Conservation (phyloP, 2,797 vertebrate genomes). For the Acrocephalus scirpaceus region DNA sequence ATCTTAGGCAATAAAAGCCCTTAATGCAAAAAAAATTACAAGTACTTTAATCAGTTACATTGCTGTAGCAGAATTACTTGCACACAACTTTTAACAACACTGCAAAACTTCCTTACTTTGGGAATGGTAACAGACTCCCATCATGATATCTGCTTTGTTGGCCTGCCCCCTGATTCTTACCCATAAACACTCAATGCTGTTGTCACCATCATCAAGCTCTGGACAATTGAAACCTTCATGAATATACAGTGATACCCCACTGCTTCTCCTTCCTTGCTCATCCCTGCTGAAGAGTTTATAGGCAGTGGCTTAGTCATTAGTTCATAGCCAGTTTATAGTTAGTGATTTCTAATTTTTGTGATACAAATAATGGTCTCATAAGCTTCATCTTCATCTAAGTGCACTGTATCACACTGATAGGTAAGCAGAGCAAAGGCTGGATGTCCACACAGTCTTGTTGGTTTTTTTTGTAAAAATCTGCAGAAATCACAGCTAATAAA, state of each 20-base stretch:
- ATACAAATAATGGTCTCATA: not conserved
- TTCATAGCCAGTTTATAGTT: not conserved
- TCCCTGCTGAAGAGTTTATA: not conserved
- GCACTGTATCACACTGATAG: not conserved
- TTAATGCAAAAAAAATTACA: not conserved
- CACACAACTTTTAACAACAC: not conserved
- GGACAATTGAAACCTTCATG: not conserved
- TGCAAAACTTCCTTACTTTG: not conserved
- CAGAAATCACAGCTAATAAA: not conserved
- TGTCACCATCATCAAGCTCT: not conserved
- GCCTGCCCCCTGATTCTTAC: not conserved
- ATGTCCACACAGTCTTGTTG: not conserved
- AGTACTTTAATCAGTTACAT: not conserved
- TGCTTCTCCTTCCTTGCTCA: not conserved
- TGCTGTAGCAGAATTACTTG: not conserved
- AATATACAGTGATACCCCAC: not conserved
- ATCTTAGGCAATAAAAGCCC: not conserved
- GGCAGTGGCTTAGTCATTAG: not conserved
- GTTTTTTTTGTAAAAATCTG: not conserved
- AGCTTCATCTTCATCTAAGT: not conserved
- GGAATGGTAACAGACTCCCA: not conserved
- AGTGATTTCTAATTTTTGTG: not conserved
- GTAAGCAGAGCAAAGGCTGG: not conserved
- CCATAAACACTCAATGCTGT: accelerated
- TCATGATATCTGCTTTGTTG: not conserved